A percentile compares a stretch with the other conserved stretches of the same genome.
Evolutionary conservation across 2,888 invertebrate species (phyloP).

Genomic region (Uropetala carovei): DNA sequence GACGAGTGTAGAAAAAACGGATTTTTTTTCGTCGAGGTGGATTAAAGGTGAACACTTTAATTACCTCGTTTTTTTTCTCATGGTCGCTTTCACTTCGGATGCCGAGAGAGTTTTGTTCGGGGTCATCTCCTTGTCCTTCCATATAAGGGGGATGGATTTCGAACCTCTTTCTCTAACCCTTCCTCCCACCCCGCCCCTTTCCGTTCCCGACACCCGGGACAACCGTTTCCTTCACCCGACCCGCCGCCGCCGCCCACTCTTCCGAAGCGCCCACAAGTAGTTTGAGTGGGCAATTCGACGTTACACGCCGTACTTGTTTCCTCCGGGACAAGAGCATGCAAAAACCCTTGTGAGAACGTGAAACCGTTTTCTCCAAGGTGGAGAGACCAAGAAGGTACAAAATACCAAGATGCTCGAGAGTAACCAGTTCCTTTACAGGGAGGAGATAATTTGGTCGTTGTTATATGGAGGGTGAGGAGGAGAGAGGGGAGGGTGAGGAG

Average conservation of each 20-base stretch:
- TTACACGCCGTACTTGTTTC: neutral
- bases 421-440: slow-evolving; percentile 37
- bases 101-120: neutral
- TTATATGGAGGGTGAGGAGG: neutral
- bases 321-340: slow-evolving; percentile 14
- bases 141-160: neutral
- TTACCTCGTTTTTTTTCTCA: neutral
- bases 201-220: too few relatives aligned
- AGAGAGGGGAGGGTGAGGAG: neutral
- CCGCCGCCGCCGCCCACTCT: neutral
- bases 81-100: neutral
- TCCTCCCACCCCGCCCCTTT: too few relatives aligned
- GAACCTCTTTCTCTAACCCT: neutral
- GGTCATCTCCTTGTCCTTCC: slow-evolving; percentile 28
- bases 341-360: neutral
- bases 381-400: neutral
- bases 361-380: slow-evolving; percentile 22
- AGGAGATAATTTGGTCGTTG: slow-evolving; percentile 33
- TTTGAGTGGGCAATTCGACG: neutral
- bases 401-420: slow-evolving; percentile 31
- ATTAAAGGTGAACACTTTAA: slow-evolving; percentile 1
- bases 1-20: neutral
- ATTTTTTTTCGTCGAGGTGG: neutral
- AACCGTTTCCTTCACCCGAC: too few relatives aligned
- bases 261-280: neutral